These are phyloP conservation scores for Solenopsis fugax DNA, from an alignment of 1,140 invertebrate species.

Conservation along the genomic window DNA sequence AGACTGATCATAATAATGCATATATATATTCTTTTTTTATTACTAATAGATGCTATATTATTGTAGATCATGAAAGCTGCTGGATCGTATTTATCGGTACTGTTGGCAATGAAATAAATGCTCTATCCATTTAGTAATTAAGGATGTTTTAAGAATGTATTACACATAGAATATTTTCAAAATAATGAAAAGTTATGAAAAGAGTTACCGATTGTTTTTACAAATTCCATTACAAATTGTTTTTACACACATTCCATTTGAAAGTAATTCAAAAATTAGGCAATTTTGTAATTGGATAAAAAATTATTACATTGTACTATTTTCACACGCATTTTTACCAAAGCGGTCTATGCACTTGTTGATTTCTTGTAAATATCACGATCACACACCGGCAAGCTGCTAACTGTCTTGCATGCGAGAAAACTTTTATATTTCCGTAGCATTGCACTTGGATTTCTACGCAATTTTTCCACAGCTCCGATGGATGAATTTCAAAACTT, in stretches of 20 bases:
- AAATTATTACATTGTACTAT: background rate
- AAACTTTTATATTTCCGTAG: background rate
- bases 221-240: no score
- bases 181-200: no score
- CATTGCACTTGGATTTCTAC: background rate
- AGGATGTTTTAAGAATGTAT: background rate
- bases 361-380: slow-evolving; percentile 7
- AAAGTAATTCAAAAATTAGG: no score
- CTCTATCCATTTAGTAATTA: background rate
- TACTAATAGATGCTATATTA: background rate
- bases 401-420: background rate
- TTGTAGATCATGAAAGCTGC: slow-evolving; percentile 72
- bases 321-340: background rate
- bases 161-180: no score
- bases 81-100: slow-evolving; percentile 67
- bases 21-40: background rate
- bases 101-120: slow-evolving; percentile 59
- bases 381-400: background rate
- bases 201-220: no score
- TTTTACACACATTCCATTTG: no score
- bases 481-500: slow-evolving; percentile 2
- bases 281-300: no score
- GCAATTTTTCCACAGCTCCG: background rate
- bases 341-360: background rate
- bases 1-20: background rate